A percentile compares a stretch with the other conserved stretches of the same genome.
Conservation (phyloP, 2,797 vertebrate genomes). For the Sebastiscus tertius region DNA sequence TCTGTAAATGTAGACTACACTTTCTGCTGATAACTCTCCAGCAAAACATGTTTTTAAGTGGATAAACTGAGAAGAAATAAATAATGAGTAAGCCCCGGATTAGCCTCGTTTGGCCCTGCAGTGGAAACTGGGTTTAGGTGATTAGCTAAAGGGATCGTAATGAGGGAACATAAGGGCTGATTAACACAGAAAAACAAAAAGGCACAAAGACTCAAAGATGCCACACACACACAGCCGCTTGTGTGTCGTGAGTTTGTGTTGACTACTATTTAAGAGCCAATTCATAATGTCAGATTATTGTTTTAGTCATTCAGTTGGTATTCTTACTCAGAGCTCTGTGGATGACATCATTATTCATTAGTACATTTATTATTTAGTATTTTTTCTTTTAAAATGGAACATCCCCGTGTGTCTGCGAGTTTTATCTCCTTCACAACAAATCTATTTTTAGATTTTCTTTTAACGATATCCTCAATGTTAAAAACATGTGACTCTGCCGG, state of each 20-base stretch:
- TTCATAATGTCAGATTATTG: not conserved
- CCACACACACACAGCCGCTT: not conserved
- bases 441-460: not conserved
- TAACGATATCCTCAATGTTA: not conserved
- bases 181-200: conserved; percentile 34
- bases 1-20: not conserved
- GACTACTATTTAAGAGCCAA: not conserved
- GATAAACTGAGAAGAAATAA: not conserved
- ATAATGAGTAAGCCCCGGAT: conserved; percentile 3
- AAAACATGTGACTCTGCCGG: not conserved
- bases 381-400: not conserved
- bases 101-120: conserved; percentile 2
- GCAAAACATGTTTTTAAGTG: not conserved
- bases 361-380: not conserved
- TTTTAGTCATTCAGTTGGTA: not conserved
- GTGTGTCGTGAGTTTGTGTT: not conserved
- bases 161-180: conserved; percentile 24
- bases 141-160: conserved; percentile 48
- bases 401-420: not conserved
- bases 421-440: not conserved
- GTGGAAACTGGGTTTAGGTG: conserved; percentile 35
- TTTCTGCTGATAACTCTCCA: not conserved
- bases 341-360: not conserved
- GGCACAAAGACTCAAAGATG: not conserved
- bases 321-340: not conserved